Conservation (phyloP, 2,797 vertebrate genomes). For the Pipistrellus pygmaeus region DNA sequence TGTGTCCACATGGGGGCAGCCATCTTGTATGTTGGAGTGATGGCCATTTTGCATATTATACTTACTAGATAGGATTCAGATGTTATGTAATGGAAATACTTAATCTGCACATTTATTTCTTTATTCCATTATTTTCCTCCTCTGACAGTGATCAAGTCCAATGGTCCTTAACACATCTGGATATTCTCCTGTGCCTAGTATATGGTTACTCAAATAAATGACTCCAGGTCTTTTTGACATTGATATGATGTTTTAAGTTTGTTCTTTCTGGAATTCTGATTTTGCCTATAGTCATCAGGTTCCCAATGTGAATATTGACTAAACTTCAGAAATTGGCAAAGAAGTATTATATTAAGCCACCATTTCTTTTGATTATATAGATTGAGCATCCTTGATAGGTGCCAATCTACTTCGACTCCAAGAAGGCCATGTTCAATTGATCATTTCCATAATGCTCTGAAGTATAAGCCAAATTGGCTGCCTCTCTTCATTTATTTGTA, state of each 20-base stretch:
- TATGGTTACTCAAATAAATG: background rate
- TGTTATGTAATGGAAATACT: background rate
- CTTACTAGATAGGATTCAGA: background rate
- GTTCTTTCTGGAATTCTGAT: background rate
- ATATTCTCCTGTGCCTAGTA: background rate
- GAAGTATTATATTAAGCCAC: background rate
- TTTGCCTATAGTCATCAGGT: background rate
- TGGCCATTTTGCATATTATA: too few relatives aligned
- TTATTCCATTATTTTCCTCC: background rate
- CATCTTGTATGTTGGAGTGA: too few relatives aligned
- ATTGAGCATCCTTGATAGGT: background rate
- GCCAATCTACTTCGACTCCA: background rate
- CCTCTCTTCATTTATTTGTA: background rate
- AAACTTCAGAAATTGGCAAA: background rate
- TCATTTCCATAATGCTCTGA: background rate
- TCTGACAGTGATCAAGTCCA: background rate
- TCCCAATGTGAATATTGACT: background rate
- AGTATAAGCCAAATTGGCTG: background rate
- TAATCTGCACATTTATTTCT: background rate
- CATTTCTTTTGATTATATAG: background rate
- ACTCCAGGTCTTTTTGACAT: background rate
- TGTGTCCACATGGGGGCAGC: too few relatives aligned
- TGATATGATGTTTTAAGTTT: background rate
- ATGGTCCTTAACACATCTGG: background rate
- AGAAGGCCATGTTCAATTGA: background rate